These are phyloP conservation scores for Zaprionus obscuricornis DNA, from an alignment of 2,888 invertebrate species.

Conservation along the genomic window DNA sequence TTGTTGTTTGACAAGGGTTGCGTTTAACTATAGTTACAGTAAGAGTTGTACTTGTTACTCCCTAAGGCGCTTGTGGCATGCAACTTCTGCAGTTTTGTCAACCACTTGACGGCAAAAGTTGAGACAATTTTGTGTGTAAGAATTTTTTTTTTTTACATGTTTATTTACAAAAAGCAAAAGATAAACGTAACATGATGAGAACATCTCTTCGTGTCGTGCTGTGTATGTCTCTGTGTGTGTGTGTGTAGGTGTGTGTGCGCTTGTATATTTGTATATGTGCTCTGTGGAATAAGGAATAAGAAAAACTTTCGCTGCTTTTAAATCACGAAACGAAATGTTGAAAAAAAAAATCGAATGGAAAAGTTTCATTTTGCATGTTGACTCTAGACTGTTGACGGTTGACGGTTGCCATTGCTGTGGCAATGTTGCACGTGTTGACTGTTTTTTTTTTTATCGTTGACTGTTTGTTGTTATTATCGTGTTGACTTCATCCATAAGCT, in stretches of 20 bases:
- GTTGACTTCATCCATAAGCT: constrained; percentile 11
- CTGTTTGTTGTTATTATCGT: too few species aligned
- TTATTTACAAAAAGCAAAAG: constrained; percentile 54
- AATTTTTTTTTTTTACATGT: constrained; percentile 28
- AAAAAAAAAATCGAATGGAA: not conserved
- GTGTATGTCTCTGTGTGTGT: not conserved
- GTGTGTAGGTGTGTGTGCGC: too few species aligned
- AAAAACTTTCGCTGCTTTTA: constrained; percentile 3
- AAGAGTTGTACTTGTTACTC: not conserved
- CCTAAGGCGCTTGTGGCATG: too few species aligned
- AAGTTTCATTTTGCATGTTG: constrained; percentile 11
- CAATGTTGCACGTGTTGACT: constrained; percentile 21
- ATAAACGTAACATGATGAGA: constrained; percentile 20
- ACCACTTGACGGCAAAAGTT: constrained; percentile 7
- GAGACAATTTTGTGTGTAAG: constrained; percentile 11
- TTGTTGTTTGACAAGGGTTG: not conserved
- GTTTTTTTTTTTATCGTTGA: too few species aligned
- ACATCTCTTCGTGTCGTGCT: too few species aligned
- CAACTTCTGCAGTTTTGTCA: too few species aligned
- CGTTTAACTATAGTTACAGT: constrained; percentile 5
- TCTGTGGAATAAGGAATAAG: too few species aligned
- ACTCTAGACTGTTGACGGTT: not conserved
- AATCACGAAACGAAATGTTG: not conserved
- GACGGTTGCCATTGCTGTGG: too few species aligned
- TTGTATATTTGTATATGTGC: too few species aligned